Base-by-base conservation (phyloP, 92 coral and sea anemone species). In the Epizoanthus fatuus region DNA sequence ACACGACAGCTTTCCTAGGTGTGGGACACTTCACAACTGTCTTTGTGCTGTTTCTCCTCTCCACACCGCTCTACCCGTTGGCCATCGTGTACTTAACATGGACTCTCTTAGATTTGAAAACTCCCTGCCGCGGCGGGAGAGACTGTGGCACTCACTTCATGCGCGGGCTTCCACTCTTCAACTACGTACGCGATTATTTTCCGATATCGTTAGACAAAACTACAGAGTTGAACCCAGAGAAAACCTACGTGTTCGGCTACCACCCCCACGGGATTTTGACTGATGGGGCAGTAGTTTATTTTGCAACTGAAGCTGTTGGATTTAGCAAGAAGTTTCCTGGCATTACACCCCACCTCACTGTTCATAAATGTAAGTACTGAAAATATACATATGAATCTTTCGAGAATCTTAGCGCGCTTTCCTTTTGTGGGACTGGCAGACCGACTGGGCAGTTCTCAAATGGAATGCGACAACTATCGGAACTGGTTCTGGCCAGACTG, bases 211-310 rank as follows among this genome's bases (percentile, higher is more conserved):
- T 19, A 57, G 22, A 5, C 3, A 57, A 19, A 57, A 57, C 63
- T 15, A 5, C 19, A 57, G 63, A 57, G 63, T 16, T 57, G 22
- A 17, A 57, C 22, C 25, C 63, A n/a, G 53, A 49, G 53, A 10
- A 49, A 49, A 49, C 53, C 14, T 49, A 49, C 3, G 53, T 49
- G 12, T 49, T 49, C n/a, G 67, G 67, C 32, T 62, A 62, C 67
- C 67, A 62, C 67, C 67, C 67, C 11, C 67, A 62, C 67, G 67
- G 67, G 3, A 62, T 62, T 7, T 62, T 62, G 67, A 64, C 29
- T 15, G 69, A 63, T 22, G 38, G 37, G 13, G 68, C 20, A 62
- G 35, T 12, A 62, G 0, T 63, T 17, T 63, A n/a, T 25, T 63
- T 63, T 63, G 69, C 69, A 63, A 63, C 69, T 63, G 69, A 63